Evolutionary conservation across 2,113 vertebrate species (phyloP).

Genomic region (Lamprologus sp.): DNA sequence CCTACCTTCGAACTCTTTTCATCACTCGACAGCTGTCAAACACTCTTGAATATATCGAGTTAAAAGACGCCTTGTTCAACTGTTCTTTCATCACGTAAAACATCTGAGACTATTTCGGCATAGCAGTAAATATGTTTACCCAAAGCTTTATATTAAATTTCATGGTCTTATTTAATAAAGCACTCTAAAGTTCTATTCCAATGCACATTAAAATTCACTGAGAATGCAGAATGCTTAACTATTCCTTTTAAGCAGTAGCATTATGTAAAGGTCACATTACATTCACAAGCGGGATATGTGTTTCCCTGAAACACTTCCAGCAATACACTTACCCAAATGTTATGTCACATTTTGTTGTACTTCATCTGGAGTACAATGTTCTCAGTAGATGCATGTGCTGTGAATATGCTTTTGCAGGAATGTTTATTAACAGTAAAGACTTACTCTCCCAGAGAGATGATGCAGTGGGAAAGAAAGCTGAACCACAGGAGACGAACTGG

Average conservation of each 20-base stretch:
- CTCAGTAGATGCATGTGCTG: not conserved
- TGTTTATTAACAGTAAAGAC: not conserved
- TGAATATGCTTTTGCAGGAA: not conserved
- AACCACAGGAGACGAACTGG: not conserved
- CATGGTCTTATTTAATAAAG: not conserved
- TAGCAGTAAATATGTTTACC: not conserved
- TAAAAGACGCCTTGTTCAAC: not conserved
- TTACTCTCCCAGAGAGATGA: not conserved
- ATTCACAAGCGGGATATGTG: not conserved
- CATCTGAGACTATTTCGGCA: not conserved
- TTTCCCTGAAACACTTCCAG: not conserved
- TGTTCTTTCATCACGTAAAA: not conserved
- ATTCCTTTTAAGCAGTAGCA: not conserved
- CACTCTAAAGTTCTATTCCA: not conserved
- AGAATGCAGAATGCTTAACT: not conserved
- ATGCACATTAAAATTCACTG: not conserved
- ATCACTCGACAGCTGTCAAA: not conserved
- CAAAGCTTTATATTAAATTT: not conserved
- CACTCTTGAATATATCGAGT: not conserved
- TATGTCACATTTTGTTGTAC: not conserved
- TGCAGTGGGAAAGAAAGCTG: not conserved
- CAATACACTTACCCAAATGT: not conserved
- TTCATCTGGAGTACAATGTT: not conserved
- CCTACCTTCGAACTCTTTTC: not conserved
- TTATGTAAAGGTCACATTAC: not conserved